These are phyloP conservation scores for Eulemur macaco DNA, from an alignment of 2,113 vertebrate species.

Conservation along the genomic window DNA sequence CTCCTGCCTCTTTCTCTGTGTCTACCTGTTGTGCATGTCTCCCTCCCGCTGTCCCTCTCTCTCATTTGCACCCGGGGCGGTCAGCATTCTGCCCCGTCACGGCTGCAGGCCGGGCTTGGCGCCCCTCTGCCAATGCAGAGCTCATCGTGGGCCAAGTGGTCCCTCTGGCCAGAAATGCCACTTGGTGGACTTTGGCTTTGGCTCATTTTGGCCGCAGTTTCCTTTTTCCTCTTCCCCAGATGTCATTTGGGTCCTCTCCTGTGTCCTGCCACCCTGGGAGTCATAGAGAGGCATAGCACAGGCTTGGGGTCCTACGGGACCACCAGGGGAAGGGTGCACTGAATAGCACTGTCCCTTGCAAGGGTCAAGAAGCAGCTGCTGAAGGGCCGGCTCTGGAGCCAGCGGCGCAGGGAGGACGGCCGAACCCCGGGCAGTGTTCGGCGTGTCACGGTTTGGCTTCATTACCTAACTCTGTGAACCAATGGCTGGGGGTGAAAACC, in stretches of 20 bases:
- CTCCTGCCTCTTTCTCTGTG: neutral
- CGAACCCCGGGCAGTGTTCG: neutral
- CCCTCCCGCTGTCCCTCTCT: too few species aligned
- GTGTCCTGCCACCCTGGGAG: neutral
- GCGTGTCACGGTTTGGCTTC: neutral
- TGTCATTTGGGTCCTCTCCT: neutral
- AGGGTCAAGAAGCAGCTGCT: neutral
- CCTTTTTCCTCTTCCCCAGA: neutral
- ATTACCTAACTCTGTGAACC: neutral
- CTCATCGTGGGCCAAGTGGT: accelerated
- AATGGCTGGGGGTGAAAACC: neutral
- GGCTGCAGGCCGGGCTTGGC: neutral
- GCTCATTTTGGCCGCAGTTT: neutral
- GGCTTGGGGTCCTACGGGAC: neutral
- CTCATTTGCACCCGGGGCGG: neutral
- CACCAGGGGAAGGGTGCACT: neutral
- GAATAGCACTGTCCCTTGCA: neutral
- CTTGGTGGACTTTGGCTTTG: neutral
- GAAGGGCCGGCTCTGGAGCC: neutral
- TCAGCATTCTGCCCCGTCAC: neutral
- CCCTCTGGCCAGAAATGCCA: neutral
- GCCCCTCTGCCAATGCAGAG: neutral
- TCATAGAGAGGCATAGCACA: neutral
- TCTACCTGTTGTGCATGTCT: neutral
- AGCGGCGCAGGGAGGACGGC: neutral